Base-by-base conservation (phyloP, 1,140 invertebrate genomes). In the Scylla paramamosain region DNA sequence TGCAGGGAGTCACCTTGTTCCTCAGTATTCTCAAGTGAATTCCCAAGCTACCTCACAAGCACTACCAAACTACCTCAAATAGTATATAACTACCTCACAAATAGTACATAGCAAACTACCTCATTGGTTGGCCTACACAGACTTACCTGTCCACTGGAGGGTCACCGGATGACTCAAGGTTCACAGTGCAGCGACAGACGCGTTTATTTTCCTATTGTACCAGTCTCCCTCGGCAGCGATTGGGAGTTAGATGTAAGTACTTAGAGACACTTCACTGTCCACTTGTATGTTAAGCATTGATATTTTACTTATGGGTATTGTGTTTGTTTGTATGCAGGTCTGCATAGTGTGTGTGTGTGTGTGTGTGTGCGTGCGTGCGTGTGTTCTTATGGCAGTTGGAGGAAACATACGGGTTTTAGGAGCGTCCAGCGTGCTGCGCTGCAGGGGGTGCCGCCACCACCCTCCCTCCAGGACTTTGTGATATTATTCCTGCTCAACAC, bases 11-110 rank as follows among this genome's bases (percentile, higher is more conserved):
- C 67, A 77, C 67, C 20, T n/a, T n/a, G n/a, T 77, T 77, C 67
- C 67, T 77, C n/a, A n/a, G 67, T 77, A 77, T 77, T 77, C 67
- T 77, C 67, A 77, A 25, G n/a, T 77, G 67, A 77, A 77, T 77
- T 59, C 16, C 52, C 39, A 39, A 39, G 39, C 39, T 39, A 59
- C 52, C 12, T 59, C 52, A 59, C 52, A 20, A 59, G 2, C 12
- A 20, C 12, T 59, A 12, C 67, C 67, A n/a, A n/a, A 77, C 67
- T 77, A 77, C 67, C 67, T 77, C 67, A 77, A 39, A 39, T 39
- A 39, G 39, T 39, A 39, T 39, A 39, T 0, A 59, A 59, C 16
- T 14, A 59, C 52, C 52, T 59, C 16, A 20, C 16, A 59, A 20
- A 14, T 59, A 20, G 52, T 59, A 59, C 52, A 14, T 59, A 39